Percentiles rank a stretch among this genome's conserved stretches.
Conservation (phyloP, 1,140 invertebrate genomes). For the Atta colombica region DNA sequence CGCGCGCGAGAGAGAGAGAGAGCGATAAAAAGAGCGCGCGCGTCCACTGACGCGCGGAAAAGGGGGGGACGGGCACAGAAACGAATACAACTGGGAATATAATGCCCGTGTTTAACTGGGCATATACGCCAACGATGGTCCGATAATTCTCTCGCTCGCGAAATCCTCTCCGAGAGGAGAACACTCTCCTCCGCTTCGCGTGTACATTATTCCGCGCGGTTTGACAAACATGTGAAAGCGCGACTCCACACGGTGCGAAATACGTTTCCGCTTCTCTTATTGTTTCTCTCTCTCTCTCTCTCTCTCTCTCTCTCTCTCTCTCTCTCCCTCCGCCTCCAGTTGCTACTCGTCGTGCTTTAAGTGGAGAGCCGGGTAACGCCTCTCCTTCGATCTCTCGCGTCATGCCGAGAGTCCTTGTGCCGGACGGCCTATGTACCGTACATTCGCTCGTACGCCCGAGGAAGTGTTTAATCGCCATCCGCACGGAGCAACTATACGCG, state of each 20-base stretch:
- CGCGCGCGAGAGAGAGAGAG: background rate
- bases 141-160: constrained; percentile 12
- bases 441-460: constrained; percentile 65
- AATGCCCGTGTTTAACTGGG: constrained; percentile 46
- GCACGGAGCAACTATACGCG: constrained; percentile 69
- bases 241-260: constrained; percentile 39
- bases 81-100: constrained; percentile 43
- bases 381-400: constrained; percentile 77
- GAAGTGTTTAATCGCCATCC: constrained; percentile 74
- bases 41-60: constrained; percentile 3
- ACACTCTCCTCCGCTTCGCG: background rate
- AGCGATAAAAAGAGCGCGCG: background rate
- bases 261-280: constrained; percentile 48
- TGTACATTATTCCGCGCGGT: constrained; percentile 19
- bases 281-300: constrained; percentile 22
- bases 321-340: background rate
- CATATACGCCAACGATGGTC: constrained; percentile 39
- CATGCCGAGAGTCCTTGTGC: constrained; percentile 75
- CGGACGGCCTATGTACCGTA: constrained; percentile 65
- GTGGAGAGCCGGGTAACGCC: constrained; percentile 76
- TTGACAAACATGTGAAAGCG: constrained; percentile 67
- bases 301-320: background rate
- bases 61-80: background rate
- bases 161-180: background rate
- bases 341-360: constrained; percentile 61